Evolutionary conservation across 2,113 vertebrate genomes (phyloP).

Genomic region (Enhydra lutris): DNA sequence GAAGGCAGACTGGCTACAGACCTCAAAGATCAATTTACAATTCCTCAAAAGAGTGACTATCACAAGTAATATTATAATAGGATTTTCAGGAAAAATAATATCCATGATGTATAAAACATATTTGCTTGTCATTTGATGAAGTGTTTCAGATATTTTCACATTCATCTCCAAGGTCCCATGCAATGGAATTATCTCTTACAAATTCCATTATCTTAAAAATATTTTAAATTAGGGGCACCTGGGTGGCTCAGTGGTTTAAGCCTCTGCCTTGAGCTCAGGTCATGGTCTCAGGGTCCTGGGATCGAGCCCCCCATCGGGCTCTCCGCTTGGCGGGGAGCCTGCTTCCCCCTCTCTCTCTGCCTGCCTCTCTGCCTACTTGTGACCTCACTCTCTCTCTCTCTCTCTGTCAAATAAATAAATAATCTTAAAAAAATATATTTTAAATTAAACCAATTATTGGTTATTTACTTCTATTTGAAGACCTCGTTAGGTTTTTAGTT

Average conservation of each 20-base stretch:
- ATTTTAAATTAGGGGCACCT: background rate
- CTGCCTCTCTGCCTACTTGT: no score
- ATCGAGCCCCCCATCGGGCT: no score
- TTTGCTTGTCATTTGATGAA: background rate
- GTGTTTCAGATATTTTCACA: background rate
- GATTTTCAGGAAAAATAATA: background rate
- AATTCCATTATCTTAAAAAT: background rate
- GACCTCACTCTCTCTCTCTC: no score
- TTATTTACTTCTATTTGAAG: background rate
- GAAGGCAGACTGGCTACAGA: background rate
- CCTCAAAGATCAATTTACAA: background rate
- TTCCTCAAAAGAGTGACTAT: background rate
- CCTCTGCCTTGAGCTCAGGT: no score
- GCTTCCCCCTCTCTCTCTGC: no score
- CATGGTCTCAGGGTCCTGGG: no score
- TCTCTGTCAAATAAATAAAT: no score
- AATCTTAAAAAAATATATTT: background rate
- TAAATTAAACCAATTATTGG: background rate
- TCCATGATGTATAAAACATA: background rate
- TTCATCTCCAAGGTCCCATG: background rate
- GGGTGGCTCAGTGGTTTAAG: no score
- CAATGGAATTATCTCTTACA: background rate
- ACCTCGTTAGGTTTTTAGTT: background rate
- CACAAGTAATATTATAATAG: background rate
- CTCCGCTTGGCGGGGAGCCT: no score